Percentiles rank a stretch among this genome's conserved stretches.
Evolutionary conservation across 2,888 invertebrate genomes (phyloP).

Genomic region (Acronicta aceris): DNA sequence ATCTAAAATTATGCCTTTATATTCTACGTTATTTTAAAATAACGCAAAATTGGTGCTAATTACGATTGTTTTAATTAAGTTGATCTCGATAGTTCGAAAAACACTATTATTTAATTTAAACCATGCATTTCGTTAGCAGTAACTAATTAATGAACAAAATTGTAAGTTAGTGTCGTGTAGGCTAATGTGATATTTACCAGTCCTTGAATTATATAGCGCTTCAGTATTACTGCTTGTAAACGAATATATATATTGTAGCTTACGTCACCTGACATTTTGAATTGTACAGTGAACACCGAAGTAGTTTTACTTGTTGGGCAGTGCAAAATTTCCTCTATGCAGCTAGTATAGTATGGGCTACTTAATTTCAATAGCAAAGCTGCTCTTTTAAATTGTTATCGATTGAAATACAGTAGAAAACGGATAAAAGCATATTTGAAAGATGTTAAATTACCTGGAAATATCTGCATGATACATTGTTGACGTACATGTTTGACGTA

Average conservation of each 20-base stretch:
- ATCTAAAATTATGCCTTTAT: conserved; percentile 15
- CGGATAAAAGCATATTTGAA: no score
- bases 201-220: conserved; percentile 59
- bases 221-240: conserved; percentile 71
- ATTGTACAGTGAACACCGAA: not conserved
- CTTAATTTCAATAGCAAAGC: no score
- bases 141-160: conserved; percentile 64
- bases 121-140: conserved; percentile 62
- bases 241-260: conserved; percentile 45
- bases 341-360: no score
- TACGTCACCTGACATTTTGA: conserved; percentile 2
- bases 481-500: conserved; percentile 9
- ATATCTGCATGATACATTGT: not conserved
- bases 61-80: conserved; percentile 51
- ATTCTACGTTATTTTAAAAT: conserved; percentile 12
- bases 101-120: conserved; percentile 50
- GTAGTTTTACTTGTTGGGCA: not conserved
- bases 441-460: not conserved
- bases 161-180: conserved; percentile 59
- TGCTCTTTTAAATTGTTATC: no score
- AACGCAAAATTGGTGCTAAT: conserved; percentile 58
- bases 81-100: conserved; percentile 65
- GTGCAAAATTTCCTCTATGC: not conserved
- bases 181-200: conserved; percentile 66
- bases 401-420: no score